These are phyloP conservation scores for Saturnia pavonia DNA, from an alignment of 2,888 invertebrate species.

Conservation along the genomic window DNA sequence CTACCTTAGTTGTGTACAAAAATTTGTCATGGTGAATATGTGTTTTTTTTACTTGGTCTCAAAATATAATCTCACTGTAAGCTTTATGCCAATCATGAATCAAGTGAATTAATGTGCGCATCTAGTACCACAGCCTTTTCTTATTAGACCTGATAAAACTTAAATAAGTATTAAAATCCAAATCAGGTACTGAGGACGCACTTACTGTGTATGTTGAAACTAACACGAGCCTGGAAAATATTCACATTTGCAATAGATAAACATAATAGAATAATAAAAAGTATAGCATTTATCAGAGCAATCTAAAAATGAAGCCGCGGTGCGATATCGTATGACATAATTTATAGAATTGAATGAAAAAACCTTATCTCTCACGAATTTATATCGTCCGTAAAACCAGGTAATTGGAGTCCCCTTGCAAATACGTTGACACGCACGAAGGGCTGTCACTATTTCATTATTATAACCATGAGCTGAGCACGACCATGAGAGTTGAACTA, in stretches of 20 bases:
- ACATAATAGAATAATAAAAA: conserved; percentile 4
- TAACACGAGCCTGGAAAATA: neutral
- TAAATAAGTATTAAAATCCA: neutral
- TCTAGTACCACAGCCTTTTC: too few species aligned
- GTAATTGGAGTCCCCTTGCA: conserved; percentile 28
- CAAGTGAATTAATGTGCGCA: too few species aligned
- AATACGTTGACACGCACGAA: conserved; percentile 11
- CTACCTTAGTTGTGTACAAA: too few species aligned
- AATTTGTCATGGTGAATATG: too few species aligned
- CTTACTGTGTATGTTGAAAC: neutral
- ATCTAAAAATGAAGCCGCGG: conserved; percentile 8
- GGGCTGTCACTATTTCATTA: neutral
- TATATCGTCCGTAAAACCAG: conserved; percentile 34
- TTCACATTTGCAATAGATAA: neutral
- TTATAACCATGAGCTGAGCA: neutral
- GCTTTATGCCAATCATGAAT: too few species aligned
- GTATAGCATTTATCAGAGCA: neutral
- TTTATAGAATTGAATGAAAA: conserved; percentile 18
- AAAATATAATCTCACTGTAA: too few species aligned
- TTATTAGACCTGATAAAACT: too few species aligned
- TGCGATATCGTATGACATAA: conserved; percentile 18
- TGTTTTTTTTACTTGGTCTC: too few species aligned
- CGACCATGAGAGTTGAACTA: too few species aligned
- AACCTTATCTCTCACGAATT: conserved; percentile 35
- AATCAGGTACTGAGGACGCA: neutral